Evolutionary conservation across 2,797 vertebrate species (phyloP).

Genomic region (Pteronotus mesoamericanus): DNA sequence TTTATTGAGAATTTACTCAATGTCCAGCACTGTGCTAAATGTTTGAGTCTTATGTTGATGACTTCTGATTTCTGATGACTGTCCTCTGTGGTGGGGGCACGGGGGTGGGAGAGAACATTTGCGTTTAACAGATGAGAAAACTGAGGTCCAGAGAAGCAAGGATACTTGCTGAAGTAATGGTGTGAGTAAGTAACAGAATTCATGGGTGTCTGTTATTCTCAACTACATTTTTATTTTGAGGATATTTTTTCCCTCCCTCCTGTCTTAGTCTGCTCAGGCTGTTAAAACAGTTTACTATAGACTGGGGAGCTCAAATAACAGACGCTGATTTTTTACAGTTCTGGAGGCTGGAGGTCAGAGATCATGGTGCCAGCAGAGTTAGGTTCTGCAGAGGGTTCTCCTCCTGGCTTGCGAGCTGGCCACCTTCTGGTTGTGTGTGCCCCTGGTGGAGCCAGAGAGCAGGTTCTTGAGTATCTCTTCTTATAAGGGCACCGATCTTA

Average conservation of each 20-base stretch:
- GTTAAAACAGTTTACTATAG: neutral
- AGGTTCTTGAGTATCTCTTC: neutral
- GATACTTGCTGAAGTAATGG: neutral
- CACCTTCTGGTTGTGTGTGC: neutral
- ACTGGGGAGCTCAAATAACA: neutral
- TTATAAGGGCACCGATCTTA: neutral
- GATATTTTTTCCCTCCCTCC: neutral
- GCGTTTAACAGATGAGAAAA: neutral
- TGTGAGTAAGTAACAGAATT: neutral
- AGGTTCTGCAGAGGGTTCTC: neutral
- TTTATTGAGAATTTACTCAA: neutral
- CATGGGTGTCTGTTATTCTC: neutral
- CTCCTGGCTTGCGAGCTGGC: neutral
- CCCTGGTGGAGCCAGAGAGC: rapidly evolving
- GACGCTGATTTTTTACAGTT: neutral
- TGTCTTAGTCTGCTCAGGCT: neutral
- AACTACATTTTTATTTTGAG: neutral
- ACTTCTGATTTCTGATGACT: neutral
- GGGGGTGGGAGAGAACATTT: rapidly evolving
- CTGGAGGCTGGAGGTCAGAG: neutral
- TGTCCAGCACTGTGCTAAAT: neutral
- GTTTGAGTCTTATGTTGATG: neutral
- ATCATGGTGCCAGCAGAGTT: neutral
- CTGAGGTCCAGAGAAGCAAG: neutral
- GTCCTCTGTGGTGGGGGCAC: rapidly evolving